Evolutionary conservation across 2,113 vertebrate genomes (phyloP).

Genomic region (Ancistrus triradiatus): DNA sequence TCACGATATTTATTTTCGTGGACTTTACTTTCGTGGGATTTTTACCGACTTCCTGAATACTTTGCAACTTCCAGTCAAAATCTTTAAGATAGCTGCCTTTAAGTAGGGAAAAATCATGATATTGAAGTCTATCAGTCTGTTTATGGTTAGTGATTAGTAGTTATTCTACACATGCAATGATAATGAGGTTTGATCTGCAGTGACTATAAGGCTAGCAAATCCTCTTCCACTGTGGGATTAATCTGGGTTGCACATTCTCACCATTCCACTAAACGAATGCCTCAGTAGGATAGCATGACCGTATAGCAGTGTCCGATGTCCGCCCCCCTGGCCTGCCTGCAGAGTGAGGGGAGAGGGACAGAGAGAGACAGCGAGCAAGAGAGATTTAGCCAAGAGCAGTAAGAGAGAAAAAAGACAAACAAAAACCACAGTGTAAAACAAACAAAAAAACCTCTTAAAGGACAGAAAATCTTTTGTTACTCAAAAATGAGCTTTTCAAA

Average conservation of each 20-base stretch:
- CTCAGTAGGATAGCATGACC: conserved; percentile 92
- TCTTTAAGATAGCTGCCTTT: too few species aligned
- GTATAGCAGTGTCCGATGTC: conserved; percentile 91
- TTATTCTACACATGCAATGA: conserved; percentile 7
- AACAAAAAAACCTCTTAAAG: background rate
- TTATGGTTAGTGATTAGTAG: too few species aligned
- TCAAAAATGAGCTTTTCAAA: conserved; percentile 21
- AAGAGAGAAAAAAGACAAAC: background rate
- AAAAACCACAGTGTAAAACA: conserved; percentile 2
- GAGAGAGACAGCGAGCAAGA: background rate
- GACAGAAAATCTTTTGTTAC: conserved; percentile 7
- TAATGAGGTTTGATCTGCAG: conserved; percentile 13
- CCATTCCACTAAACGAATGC: conserved; percentile 94
- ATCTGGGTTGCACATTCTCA: conserved; percentile 61
- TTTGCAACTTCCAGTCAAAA: too few species aligned
- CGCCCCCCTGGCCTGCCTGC: conserved; percentile 87
- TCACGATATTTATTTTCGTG: too few species aligned
- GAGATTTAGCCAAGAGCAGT: background rate
- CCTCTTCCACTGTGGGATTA: conserved; percentile 22
- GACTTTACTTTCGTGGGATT: too few species aligned
- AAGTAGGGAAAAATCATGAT: too few species aligned
- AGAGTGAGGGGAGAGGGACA: conserved; percentile 35
- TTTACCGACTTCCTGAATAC: too few species aligned
- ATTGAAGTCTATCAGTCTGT: too few species aligned
- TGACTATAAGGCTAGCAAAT: conserved; percentile 29